Base-by-base conservation (phyloP, 2,888 invertebrate genomes). In the Elmis aenea region DNA sequence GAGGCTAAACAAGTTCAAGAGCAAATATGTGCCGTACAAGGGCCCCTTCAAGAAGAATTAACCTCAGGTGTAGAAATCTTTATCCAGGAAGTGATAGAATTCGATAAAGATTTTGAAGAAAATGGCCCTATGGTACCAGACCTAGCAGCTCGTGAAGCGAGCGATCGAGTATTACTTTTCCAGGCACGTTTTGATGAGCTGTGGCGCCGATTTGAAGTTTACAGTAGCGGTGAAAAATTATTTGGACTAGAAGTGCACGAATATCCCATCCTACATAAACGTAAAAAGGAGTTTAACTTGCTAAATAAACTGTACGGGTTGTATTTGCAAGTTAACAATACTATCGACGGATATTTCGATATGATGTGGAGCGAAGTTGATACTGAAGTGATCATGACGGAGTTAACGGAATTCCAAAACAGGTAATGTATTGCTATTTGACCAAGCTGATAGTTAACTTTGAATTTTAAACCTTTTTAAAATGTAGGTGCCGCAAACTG, bases 101-200 rank as follows among this genome's bases (percentile, higher is more conserved):
- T 87, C 55, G 83, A 86, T 56, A 59, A 58, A 0, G 85, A 87
- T 53, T 88, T 81, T 57, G 82, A 83, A 9, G 55, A 69, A n/a
- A 79, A 75, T 56, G 93, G 93, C 1, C 93, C 93, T 0, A 85
- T 91, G 89, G 77, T 85, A 1, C 79, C 83, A 3, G 90, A 88
- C 1, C 74, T 93, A 14, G 69, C 83, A 1, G 89, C 92, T 1
- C 76, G 85, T 50, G 92, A 92, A 67, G 92, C 92, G 11, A 88
- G 88, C 51, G 89, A 90, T 63, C 76, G 83, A 47, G 79, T 83
- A 3, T 72, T 85, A 33, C 64, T 83, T 47, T 88, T 85, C 59
- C 85, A 88, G 71, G 78, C 79, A 49, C 76, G 81, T 45, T 89
- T 91, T 57, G 90, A 92, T 59, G 86, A 88, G 27, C 67, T 93